Evolutionary conservation across 2,888 invertebrate species (phyloP), one percentile per base, ranked within the genome.

Genomic region (Carterocephalus palaemon): DNA sequence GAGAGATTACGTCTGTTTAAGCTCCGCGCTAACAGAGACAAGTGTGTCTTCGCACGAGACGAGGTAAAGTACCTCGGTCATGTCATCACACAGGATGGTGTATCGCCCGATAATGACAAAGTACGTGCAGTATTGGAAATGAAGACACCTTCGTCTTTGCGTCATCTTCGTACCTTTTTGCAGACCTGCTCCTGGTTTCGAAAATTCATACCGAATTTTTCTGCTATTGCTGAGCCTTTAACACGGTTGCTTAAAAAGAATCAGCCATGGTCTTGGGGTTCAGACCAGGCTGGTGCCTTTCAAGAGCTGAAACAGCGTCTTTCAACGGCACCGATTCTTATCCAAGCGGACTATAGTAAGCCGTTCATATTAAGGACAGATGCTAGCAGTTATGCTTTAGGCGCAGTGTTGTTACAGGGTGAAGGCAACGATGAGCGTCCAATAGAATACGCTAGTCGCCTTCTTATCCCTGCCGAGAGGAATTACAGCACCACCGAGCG

Each of bases 401-500:
- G n/a, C n/a, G n/a, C n/a, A n/a, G n/a, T n/a, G n/a, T n/a, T 56
- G 39, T 26, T 59, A 31, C 39, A 52, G 56, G 53, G 60, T 33
- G 51, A 55, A 42, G 47, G 46, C 6, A 13, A 23, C 0, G 43
- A 53, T 9, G 51, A 55, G 37, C 41, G 42, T 3, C 53, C 53
- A 0, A 39, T 53, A 9, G 52, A 53, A 26, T 70, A 61, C 28
- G 54, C 50, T 15, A 53, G 52, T 38, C 36, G 49, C 2, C 42
- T 49, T 4, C 28, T 56, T 15, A 38, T 59, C 62, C 19, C 64
- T 55, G 54, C 61, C 3, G 68, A 77, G 46, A 46, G 24, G 5
- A 69, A 65, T 16, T 74, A 75, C 41, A 54, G 60, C 0, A 62
- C 66, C 0, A 67, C 64, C 0, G 71, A 77, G 49, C 57, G 62